Percentiles rank a stretch among this genome's conserved stretches.
Conservation (phyloP, 2,888 invertebrate genomes). For the Sympetrum striolatum region DNA sequence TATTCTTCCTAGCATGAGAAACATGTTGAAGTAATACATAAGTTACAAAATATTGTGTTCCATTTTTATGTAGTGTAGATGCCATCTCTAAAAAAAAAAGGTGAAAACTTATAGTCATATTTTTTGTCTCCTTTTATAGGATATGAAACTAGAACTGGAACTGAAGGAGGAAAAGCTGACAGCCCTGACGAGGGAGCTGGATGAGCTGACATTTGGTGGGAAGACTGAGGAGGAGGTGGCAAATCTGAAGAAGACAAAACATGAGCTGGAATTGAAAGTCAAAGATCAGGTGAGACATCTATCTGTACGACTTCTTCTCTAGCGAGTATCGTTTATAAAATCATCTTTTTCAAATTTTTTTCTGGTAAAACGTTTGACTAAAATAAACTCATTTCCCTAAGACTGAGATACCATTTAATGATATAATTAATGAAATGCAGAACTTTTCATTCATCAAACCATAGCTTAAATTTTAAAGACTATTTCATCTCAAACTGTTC, state of each 20-base stretch:
- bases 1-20: too few relatives aligned
- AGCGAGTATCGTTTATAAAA: too few relatives aligned
- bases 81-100: not conserved
- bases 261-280: constrained; percentile 84
- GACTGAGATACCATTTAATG: too few relatives aligned
- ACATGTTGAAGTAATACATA: not conserved
- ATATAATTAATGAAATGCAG: too few relatives aligned
- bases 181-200: constrained; percentile 80
- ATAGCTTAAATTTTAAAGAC: too few relatives aligned
- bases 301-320: too few relatives aligned
- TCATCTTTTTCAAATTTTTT: too few relatives aligned
- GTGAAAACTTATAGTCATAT: not conserved
- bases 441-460: too few relatives aligned
- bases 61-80: not conserved
- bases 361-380: too few relatives aligned
- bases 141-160: constrained; percentile 85
- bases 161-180: constrained; percentile 85
- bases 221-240: constrained; percentile 88
- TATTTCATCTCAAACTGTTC: too few relatives aligned
- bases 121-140: constrained; percentile 63
- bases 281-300: constrained; percentile 68
- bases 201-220: constrained; percentile 80
- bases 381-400: too few relatives aligned
- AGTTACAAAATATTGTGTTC: not conserved
- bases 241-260: constrained; percentile 79